Base-by-base conservation (phyloP, 92 coral and sea anemone genomes). In the Actinostola sp. region DNA sequence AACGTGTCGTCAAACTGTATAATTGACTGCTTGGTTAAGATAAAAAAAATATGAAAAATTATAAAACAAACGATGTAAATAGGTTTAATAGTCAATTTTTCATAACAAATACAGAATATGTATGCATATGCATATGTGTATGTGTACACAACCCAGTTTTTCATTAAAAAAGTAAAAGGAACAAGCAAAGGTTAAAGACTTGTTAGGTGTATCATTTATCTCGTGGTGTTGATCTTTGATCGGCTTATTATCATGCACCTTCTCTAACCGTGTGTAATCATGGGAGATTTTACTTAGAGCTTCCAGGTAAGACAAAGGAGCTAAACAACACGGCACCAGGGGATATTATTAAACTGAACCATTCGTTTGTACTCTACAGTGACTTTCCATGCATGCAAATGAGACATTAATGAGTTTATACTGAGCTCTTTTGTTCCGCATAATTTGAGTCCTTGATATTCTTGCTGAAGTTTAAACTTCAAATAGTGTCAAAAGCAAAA, bases 351-450 rank as follows among this genome's bases (percentile, higher is more conserved):
- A 74, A 46, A 39, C 25, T 61, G 38, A 75, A 33, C 81, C 65
- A 61, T 49, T 50, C 50, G 61, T 49, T 64, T 63, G 49, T 64
- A 38, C 81, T 64, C 61, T 64, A 57, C 8, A 53, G 48, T 53
- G 65, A 44, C 76, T 64, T 31, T 38, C 59, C 79, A 64, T 66
- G 60, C 63, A 75, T 75, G 81, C 81, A 75, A 75, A 75, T 75
- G 81, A 75, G 81, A 63, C 69, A 64, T 63, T 63, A 75, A 64
- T 75, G 81, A 75, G 81, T 64, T 51, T 64, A 75, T 66, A 50
- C 81, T 54, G 60, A 75, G 60, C 52, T 26, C 81, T 64, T 75
- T 75, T 75, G 81, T 75, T 75, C 42, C 39, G 17, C 81, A 75
- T 75, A 75, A 75, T 75, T 75, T 64, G 81, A 64, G 64, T 55